These are phyloP conservation scores for Pardalotus punctatus DNA, from an alignment of 2,113 vertebrate genomes.

Conservation along the genomic window DNA sequence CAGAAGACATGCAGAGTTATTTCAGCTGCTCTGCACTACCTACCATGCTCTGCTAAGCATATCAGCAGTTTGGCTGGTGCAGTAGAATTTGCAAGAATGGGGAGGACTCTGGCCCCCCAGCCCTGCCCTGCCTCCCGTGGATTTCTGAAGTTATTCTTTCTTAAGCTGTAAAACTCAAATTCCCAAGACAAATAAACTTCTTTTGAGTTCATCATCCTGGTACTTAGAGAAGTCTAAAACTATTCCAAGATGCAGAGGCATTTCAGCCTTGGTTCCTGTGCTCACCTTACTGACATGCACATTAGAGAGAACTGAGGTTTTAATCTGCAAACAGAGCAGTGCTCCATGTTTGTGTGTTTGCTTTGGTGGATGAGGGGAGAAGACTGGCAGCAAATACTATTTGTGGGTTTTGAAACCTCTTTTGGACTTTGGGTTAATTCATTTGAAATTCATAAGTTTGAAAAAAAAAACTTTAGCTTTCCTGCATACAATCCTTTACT, in stretches of 20 bases:
- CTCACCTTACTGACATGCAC: background rate
- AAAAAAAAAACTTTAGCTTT: conserved; percentile 48
- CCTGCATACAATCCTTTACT: conserved; percentile 27
- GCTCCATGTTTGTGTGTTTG: background rate
- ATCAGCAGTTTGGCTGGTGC: conserved; percentile 9
- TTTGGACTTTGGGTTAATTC: conserved; percentile 4
- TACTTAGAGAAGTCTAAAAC: background rate
- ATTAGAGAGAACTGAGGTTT: background rate
- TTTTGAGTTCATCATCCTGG: background rate
- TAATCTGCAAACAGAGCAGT: conserved; percentile 50
- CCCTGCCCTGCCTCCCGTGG: background rate
- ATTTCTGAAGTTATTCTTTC: conserved; percentile 27
- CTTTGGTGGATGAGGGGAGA: background rate
- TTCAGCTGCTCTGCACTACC: conserved; percentile 61
- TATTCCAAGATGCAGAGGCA: background rate
- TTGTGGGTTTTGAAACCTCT: background rate
- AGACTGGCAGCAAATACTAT: background rate
- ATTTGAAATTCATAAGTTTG: conserved; percentile 36
- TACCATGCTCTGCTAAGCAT: conserved; percentile 55
- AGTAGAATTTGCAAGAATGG: background rate
- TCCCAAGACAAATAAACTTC: conserved; percentile 25
- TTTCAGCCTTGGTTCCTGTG: background rate
- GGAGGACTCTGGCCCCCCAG: background rate
- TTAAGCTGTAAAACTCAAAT: conserved; percentile 39
- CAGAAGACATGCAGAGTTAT: conserved; percentile 12